phyloP scores from a whole-genome alignment of 2,888 invertebrate species.

The Heteropelma amictum region DNA sequence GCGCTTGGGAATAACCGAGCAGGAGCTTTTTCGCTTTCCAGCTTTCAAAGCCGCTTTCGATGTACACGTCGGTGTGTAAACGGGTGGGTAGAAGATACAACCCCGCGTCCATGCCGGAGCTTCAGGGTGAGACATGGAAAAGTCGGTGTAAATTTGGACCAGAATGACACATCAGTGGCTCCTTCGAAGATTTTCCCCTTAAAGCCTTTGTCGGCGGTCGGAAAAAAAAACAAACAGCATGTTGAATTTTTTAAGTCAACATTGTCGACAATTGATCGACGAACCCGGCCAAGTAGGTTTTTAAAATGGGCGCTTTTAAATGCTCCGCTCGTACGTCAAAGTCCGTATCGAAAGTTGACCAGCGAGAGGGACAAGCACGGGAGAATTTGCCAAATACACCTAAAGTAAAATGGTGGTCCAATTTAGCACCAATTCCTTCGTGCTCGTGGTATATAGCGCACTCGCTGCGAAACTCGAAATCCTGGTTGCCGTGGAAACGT shows the following conservation, averaged over 20 bases:
- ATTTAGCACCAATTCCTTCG: neutral
- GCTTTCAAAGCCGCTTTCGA: slow-evolving; percentile 42
- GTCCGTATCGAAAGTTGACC: neutral
- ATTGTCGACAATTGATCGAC: too few relatives aligned
- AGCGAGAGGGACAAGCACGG: neutral
- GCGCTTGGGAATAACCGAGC: slow-evolving; percentile 57
- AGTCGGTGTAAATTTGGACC: neutral
- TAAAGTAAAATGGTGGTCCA: neutral
- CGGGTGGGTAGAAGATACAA: slow-evolving; percentile 12
- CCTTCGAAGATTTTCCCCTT: too few relatives aligned
- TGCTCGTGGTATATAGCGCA: neutral
- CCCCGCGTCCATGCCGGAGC: slow-evolving; percentile 4
- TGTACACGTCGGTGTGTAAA: neutral
- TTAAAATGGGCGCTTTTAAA: too few relatives aligned
- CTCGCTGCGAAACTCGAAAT: slow-evolving; percentile 68
- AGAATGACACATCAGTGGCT: too few relatives aligned
- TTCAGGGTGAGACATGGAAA: slow-evolving; percentile 21
- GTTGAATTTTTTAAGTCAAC: too few relatives aligned
- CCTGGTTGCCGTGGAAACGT: slow-evolving; percentile 78
- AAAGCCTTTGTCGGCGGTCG: too few relatives aligned
- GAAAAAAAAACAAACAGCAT: too few relatives aligned
- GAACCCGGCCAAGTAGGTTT: too few relatives aligned
- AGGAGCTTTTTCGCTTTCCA: slow-evolving; percentile 42
- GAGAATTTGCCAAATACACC: neutral
- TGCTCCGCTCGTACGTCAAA: too few relatives aligned